A percentile compares a stretch with the other conserved stretches of the same genome.
Evolutionary conservation across 2,888 invertebrate species (phyloP).

Genomic region (Flexamia atlantica): DNA sequence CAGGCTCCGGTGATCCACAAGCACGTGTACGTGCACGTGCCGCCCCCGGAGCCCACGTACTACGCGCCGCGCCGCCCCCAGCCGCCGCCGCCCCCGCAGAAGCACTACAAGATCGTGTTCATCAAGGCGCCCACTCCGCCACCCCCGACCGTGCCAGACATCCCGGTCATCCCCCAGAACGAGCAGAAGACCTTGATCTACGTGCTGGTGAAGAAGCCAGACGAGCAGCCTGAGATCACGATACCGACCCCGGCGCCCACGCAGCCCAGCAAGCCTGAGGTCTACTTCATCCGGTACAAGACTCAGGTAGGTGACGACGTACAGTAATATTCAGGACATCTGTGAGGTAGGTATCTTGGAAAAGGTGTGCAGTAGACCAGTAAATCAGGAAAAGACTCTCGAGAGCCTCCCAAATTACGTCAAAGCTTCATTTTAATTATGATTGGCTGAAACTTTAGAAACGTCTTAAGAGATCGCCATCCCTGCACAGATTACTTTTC

Average conservation of each 20-base stretch:
- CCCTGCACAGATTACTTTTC: too few species aligned
- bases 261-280: constrained; percentile 93
- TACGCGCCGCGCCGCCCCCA: constrained; percentile 81
- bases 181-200: constrained; percentile 94
- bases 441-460: too few species aligned
- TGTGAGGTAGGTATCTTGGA: too few species aligned
- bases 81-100: constrained; percentile 80
- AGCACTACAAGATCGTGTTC: constrained; percentile 91
- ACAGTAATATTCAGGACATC: too few species aligned
- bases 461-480: too few species aligned
- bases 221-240: constrained; percentile 87
- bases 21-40: constrained; percentile 94
- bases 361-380: too few species aligned
- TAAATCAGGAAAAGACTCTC: too few species aligned
- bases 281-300: constrained; percentile 94
- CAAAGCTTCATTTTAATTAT: too few species aligned
- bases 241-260: constrained; percentile 90
- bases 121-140: constrained; percentile 82
- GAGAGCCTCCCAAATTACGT: too few species aligned
- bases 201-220: constrained; percentile 93
- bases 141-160: constrained; percentile 75
- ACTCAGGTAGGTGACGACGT: constrained; percentile 83
- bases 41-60: constrained; percentile 89
- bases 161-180: constrained; percentile 83
- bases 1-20: constrained; percentile 90